Evolutionary conservation across 2,888 invertebrate species (phyloP), one percentile per base, ranked within the genome.

Genomic region (Pandemis corylana): DNA sequence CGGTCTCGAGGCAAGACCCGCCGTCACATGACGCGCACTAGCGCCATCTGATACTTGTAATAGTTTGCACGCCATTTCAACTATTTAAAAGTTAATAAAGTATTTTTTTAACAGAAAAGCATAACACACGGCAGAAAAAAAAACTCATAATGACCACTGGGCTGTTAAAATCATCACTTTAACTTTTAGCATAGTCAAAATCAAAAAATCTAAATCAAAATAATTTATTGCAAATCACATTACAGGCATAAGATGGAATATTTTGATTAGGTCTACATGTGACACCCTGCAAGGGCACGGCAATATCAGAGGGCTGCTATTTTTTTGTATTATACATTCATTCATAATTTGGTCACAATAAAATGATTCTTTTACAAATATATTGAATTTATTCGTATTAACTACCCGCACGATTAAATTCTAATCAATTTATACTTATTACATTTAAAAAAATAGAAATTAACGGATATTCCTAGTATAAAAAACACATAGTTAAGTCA

Each of bases 1-100:
- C 78, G 83, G 82, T 62, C 61, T 78, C 79, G 69, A 75, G 65
- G 49, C n/a, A 65, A 74, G 79, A 83, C 80, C 79, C 13, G 76
- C 28, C 79, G 73, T 89, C 89, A 89, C 87, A 87, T 89, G 89
- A 89, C 82, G 74, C 28, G 41, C 15, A 59, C 9, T 46, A 7
- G 61, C 59, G 63, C 61, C 74, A 70, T 65, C 74, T 66, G 20
- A 41, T 15, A 49, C 9, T 1, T 42, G 6, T 49, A n/a, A n/a
- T 5, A 42, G 15, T 56, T 44, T 49, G 28, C 28, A 46, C n/a
- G 10, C 36, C 5, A 41, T 53, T 53, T 53, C 7, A 20, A 49
- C 7, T 12, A 9, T 49, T 46, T 7, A 65, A 65, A 64, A 46
- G 64, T 10, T 15, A 13, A 12, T 46, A 65, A 49, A 65, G 9